Evolutionary conservation across 1,140 invertebrate genomes (phyloP), one percentile per base, ranked within the genome.

Genomic region (Nebria ingens): DNA sequence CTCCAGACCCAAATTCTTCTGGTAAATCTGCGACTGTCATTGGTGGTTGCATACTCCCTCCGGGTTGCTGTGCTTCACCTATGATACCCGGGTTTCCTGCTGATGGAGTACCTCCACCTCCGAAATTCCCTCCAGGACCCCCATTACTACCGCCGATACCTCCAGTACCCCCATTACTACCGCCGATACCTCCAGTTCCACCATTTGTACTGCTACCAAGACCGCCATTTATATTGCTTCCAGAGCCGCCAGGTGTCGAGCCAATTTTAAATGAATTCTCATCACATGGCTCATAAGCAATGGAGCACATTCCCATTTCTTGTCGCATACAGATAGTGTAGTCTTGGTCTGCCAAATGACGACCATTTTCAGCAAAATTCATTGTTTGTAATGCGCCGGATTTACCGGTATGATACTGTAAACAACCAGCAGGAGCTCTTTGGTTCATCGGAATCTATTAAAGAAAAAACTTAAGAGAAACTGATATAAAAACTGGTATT

Each of bases 341-440:
- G 63, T 89, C 81, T 60, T 88, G 86, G 58, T 81, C 74, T 0
- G 88, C 83, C n/a, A 91, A 68, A 60, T 87, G 86, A 1, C 87
- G 74, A 0, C 87, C 87, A 65, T 91, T 91, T 1, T 84, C 80
- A 1, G 86, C 80, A 64, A 82, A 90, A 67, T 91, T 91, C 65
- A 89, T 81, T 0, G 86, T 88, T 65, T 82, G 79, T 38, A 87
- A 72, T 1, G 77, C 77, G 19, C 84, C 79, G 75, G 56, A 21
- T 63, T 65, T 53, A 12, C 73, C 74, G 1, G 77, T 79, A 61
- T 78, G 78, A 63, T 87, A 88, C 64, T 90, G 87, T 13, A 86
- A 66, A 64, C 87, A 90, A 19, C 83, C 82, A 17, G 79, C 76
- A 0, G 87, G 87, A 0, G 86, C 85, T 3, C 85, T 71, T 58